phyloP scores from a whole-genome alignment of 2,797 vertebrate species.

The Pipistrellus pipistrellus region DNA sequence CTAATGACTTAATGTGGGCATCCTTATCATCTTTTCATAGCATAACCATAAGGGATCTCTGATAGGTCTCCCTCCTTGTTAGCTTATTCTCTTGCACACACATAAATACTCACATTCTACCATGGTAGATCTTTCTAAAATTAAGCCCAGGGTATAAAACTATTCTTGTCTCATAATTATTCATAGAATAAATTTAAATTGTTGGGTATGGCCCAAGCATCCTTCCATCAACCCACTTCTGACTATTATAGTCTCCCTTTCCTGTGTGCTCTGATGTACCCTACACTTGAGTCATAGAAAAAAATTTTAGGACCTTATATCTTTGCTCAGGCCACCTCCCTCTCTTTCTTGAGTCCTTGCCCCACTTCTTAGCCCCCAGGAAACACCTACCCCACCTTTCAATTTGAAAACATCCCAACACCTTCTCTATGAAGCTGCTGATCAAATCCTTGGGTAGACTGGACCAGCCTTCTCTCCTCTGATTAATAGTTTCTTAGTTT shows the following conservation, averaged over 20 bases:
- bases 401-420: slow-evolving; percentile 8
- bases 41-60: neutral
- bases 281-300: neutral
- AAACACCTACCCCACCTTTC: neutral
- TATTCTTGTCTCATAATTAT: neutral
- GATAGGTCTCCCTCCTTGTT: neutral
- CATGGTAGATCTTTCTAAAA: neutral
- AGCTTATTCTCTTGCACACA: neutral
- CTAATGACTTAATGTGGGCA: neutral
- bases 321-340: neutral
- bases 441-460: neutral
- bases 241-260: neutral
- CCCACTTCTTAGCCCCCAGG: neutral
- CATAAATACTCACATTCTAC: neutral
- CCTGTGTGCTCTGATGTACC: neutral
- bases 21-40: neutral
- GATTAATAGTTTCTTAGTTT: slow-evolving; percentile 24
- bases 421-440: neutral
- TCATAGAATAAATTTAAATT: neutral
- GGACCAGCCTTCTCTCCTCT: neutral
- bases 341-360: neutral
- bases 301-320: neutral
- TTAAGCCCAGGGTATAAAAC: neutral
- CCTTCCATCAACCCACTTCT: neutral
- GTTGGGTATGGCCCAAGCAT: neutral